Conservation (phyloP, 2,797 vertebrate genomes). For the Silurus aristotelis region DNA sequence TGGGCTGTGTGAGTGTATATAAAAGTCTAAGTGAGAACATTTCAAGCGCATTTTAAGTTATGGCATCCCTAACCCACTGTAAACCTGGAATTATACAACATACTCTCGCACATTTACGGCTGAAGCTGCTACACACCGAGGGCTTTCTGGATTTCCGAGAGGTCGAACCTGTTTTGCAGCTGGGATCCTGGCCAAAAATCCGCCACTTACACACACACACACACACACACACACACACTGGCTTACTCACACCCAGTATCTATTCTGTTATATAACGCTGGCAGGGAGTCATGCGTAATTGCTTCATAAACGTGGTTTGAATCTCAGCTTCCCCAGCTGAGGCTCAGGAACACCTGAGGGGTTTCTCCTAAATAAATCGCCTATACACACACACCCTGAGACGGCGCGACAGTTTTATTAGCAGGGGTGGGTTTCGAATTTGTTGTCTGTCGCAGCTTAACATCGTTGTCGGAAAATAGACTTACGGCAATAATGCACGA, state of each 20-base stretch:
- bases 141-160: constrained; percentile 32
- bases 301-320: constrained; percentile 39
- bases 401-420: constrained; percentile 14
- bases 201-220: constrained; percentile 33
- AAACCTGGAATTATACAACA: constrained; percentile 40
- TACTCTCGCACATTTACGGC: not conserved
- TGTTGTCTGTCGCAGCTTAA: constrained; percentile 13
- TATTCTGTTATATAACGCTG: constrained; percentile 38
- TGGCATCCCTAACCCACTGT: constrained; percentile 29
- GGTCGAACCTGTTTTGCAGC: constrained; percentile 44
- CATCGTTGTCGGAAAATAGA: not conserved
- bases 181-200: constrained; percentile 41
- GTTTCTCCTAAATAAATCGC: constrained; percentile 28
- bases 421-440: not conserved
- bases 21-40: constrained; percentile 39
- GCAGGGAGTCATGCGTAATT: constrained; percentile 39
- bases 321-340: constrained; percentile 32
- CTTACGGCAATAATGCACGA: constrained; percentile 2
- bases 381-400: constrained; percentile 7
- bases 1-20: constrained; percentile 39
- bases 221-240: constrained; percentile 8
- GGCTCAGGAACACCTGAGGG: constrained; percentile 38
- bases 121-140: not conserved
- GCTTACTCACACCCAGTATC: constrained; percentile 26
- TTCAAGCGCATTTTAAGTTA: constrained; percentile 50